phyloP scores from a whole-genome alignment of 2,797 vertebrate genomes.

The Sebastes itinus region DNA sequence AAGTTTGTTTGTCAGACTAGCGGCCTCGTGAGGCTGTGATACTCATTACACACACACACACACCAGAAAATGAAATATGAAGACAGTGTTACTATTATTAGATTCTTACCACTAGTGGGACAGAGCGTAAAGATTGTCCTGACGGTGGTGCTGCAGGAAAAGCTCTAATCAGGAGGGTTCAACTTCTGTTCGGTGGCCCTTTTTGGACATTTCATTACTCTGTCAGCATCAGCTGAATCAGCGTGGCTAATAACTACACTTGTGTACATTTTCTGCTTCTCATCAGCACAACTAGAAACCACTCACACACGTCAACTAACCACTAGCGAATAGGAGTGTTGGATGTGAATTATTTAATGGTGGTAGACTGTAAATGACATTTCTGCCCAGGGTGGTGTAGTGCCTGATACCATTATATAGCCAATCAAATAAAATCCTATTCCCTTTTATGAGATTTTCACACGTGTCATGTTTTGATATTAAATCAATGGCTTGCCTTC shows the following conservation, averaged over 20 bases:
- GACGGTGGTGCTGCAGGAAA: conserved; percentile 37
- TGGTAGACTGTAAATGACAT: conserved; percentile 54
- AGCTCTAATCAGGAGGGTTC: neutral
- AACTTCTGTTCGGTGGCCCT: neutral
- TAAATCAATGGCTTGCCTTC: conserved; percentile 1
- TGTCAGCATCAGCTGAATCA: conserved; percentile 17
- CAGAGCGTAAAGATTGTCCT: neutral
- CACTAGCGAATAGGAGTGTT: conserved; percentile 72
- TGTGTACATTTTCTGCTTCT: conserved; percentile 34
- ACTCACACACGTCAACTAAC: conserved; percentile 69
- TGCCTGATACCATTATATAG: conserved; percentile 57
- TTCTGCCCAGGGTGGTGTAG: conserved; percentile 58
- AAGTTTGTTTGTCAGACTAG: conserved; percentile 22
- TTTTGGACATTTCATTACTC: neutral
- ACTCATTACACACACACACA: neutral
- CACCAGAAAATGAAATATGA: neutral
- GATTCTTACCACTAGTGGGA: conserved; percentile 30
- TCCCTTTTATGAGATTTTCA: conserved; percentile 41
- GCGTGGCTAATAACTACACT: conserved; percentile 19
- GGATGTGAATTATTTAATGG: conserved; percentile 70
- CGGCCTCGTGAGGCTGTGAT: conserved; percentile 39
- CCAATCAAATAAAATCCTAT: conserved; percentile 65
- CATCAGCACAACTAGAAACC: conserved; percentile 60
- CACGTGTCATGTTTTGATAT: conserved; percentile 40
- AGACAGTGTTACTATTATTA: neutral